A percentile compares a stretch with the other conserved stretches of the same genome.
Evolutionary conservation across 2,113 vertebrate species (phyloP).

Genomic region (Macaca nemestrina): DNA sequence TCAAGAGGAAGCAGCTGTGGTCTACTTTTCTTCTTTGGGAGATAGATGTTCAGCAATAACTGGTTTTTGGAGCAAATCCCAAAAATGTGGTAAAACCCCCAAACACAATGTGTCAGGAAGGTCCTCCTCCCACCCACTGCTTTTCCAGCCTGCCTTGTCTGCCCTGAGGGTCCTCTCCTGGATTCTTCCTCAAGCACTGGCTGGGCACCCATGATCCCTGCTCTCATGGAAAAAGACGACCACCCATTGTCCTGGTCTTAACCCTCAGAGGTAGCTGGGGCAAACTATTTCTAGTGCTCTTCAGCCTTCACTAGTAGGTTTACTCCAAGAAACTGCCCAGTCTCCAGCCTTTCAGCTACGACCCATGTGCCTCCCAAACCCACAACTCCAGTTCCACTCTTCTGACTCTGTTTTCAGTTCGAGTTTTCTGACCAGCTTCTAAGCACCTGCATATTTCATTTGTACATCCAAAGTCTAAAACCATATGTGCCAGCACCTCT

Average conservation of each 20-base stretch:
- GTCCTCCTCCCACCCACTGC: background rate
- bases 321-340: background rate
- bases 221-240: background rate
- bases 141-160: background rate
- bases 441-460: background rate
- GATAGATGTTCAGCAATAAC: background rate
- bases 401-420: background rate
- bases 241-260: too few relatives aligned
- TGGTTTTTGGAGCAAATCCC: background rate
- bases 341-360: background rate
- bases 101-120: background rate
- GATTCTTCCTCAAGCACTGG: background rate
- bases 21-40: background rate
- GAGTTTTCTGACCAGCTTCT: background rate
- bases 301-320: background rate
- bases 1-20: background rate
- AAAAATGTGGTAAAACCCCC: background rate
- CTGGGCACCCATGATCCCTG: background rate
- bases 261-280: background rate
- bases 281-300: background rate
- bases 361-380: background rate
- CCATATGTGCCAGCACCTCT: background rate
- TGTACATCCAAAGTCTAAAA: background rate
- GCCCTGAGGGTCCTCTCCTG: background rate
- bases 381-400: too few relatives aligned